Base-by-base conservation (phyloP, 1,140 invertebrate species). In the Cyclargus thomasi region DNA sequence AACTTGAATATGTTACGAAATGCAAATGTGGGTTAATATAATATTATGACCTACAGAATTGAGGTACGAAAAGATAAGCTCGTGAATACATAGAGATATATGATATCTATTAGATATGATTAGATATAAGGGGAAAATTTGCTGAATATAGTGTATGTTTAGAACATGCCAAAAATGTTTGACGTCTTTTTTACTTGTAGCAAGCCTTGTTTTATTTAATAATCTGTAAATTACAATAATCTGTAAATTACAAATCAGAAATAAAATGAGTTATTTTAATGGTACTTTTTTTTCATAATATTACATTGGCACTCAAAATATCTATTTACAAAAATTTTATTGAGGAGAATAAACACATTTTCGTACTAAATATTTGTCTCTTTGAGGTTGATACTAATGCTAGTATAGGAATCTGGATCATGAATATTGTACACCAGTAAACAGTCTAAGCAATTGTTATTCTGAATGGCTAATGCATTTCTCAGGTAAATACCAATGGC, bases 11-110 rank as follows among this genome's bases (percentile, higher is more conserved):
- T 47, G 8, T 47, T 47, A 47, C 7, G 14, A 16, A 47, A 47
- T 47, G 39, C 8, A 47, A 47, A 47, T 47, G 14, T 47, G 39
- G 39, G 39, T 47, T 47, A 47, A 47, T 47, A 47, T 47, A 35
- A 35, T 35, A 47, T 47, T 47, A 47, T 47, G 39, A 47, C 39
- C 39, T 47, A 47, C 39, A 47, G 39, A 47, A 47, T 47, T 47
- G 10, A 47, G 10, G 11, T 16, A 39, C 39, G 10, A 8, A 47
- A 47, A 47, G 39, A 47, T 47, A 47, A 47, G 39, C 39, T 8
- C 39, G 14, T 47, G 14, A 11, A 47, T 47, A 47, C 39, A 47
- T 47, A 47, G 39, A 14, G 39, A 47, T 47, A 47, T 47, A 47
- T 47, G 39, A 47, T 47, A 47, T 47, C 39, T 47, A 11, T 2